phyloP scores from a whole-genome alignment of 2,797 vertebrate genomes.

The Enteromius mattozi region DNA sequence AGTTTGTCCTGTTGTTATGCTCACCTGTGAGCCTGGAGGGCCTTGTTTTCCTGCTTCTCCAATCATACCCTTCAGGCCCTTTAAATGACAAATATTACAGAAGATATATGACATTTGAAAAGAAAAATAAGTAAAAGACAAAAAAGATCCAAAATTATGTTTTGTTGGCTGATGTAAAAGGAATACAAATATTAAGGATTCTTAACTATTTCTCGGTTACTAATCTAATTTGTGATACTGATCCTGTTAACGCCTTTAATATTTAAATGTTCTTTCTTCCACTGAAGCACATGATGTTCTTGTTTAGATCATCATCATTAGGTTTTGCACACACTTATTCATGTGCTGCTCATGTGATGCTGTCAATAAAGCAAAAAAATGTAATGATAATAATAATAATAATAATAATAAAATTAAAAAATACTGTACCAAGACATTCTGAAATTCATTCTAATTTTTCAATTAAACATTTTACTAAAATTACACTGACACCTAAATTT shows the following conservation, averaged over 20 bases:
- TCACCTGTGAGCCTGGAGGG: constrained; percentile 74
- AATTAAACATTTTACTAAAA: not conserved
- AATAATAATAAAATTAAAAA: too few relatives aligned
- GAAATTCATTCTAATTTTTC: not conserved
- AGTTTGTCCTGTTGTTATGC: constrained; percentile 30
- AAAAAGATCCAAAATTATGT: not conserved
- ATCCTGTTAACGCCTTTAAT: not conserved
- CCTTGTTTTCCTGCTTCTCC: constrained; percentile 73
- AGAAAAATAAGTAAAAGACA: not conserved
- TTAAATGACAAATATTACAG: constrained; percentile 40
- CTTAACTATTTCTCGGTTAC: not conserved
- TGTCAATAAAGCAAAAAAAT: not conserved
- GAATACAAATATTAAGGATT: not conserved
- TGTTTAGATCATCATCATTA: not conserved
- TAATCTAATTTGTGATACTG: not conserved
- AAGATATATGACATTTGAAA: constrained; percentile 5
- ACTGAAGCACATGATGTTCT: not conserved
- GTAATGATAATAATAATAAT: too few relatives aligned
- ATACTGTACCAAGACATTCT: not conserved
- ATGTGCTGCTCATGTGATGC: not conserved
- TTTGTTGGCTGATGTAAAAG: not conserved
- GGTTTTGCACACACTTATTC: not conserved
- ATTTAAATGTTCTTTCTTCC: not conserved
- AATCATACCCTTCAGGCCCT: constrained; percentile 77
- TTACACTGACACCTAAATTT: not conserved